Evolutionary conservation across 2,888 invertebrate species (phyloP).

Genomic region (Epistrophe eligans): DNA sequence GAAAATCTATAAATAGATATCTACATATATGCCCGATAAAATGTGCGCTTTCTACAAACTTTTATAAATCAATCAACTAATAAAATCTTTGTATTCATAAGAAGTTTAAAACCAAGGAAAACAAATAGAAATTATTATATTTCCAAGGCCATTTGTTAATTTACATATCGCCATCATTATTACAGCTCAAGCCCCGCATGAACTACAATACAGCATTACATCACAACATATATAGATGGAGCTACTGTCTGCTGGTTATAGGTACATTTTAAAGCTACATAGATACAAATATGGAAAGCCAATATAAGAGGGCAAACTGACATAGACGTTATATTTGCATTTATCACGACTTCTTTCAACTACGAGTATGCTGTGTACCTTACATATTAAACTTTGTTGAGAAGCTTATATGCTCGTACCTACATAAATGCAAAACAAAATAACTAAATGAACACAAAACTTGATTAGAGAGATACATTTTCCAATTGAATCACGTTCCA

Average conservation of each 20-base stretch:
- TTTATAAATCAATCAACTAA: slow-evolving; percentile 45
- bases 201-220: slow-evolving; percentile 34
- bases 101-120: slow-evolving; percentile 34
- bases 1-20: neutral
- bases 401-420: slow-evolving; percentile 11
- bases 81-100: slow-evolving; percentile 31
- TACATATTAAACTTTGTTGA: neutral
- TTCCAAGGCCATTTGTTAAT: slow-evolving; percentile 65
- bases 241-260: slow-evolving; percentile 14
- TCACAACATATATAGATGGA: slow-evolving; percentile 43
- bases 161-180: slow-evolving; percentile 49
- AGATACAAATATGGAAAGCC: slow-evolving; percentile 40
- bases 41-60: slow-evolving; percentile 51
- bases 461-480: slow-evolving; percentile 46
- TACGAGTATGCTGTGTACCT: neutral
- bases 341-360: slow-evolving; percentile 35
- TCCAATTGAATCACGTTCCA: slow-evolving; percentile 67
- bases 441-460: slow-evolving; percentile 15
- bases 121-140: slow-evolving; percentile 41
- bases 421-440: slow-evolving; percentile 24
- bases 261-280: neutral
- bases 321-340: slow-evolving; percentile 36
- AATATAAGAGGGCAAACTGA: slow-evolving; percentile 30
- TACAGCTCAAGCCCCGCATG: neutral
- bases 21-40: neutral